Conservation (phyloP, 2,797 vertebrate genomes). For the Rhabdomys pumilio region DNA sequence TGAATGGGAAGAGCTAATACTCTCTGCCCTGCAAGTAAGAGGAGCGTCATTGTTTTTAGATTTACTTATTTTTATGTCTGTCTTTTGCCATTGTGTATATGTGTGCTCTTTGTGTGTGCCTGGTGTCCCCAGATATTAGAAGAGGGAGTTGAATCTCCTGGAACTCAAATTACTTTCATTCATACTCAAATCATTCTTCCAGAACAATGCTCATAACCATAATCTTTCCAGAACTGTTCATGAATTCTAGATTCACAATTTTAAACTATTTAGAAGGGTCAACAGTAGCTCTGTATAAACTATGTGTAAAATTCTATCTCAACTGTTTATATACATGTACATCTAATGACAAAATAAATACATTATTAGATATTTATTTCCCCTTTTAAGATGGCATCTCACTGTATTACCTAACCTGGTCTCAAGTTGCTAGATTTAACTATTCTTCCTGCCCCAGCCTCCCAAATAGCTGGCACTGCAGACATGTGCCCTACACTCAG, state of each 20-base stretch:
- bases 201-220: not conserved
- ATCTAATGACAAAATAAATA: conserved; percentile 43
- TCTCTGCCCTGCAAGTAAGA: conserved; percentile 30
- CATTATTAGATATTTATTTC: not conserved
- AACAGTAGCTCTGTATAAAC: not conserved
- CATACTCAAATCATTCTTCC: no score
- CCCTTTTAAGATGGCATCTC: not conserved
- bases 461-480: not conserved
- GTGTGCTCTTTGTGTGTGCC: not conserved
- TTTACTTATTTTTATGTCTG: not conserved
- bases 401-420: not conserved
- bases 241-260: conserved; percentile 17
- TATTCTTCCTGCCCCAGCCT: not conserved
- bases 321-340: not conserved
- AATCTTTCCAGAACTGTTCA: not conserved
- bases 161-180: not conserved
- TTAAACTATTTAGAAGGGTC: conserved; percentile 8
- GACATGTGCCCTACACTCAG: not conserved
- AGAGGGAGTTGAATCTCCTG: not conserved
- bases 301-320: not conserved
- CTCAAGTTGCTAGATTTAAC: not conserved
- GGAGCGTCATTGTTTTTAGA: not conserved
- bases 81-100: not conserved
- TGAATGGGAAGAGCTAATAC: not conserved
- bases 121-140: not conserved